phyloP scores from a whole-genome alignment of 1,140 invertebrate species.

The Himalopsyche phryganea region DNA sequence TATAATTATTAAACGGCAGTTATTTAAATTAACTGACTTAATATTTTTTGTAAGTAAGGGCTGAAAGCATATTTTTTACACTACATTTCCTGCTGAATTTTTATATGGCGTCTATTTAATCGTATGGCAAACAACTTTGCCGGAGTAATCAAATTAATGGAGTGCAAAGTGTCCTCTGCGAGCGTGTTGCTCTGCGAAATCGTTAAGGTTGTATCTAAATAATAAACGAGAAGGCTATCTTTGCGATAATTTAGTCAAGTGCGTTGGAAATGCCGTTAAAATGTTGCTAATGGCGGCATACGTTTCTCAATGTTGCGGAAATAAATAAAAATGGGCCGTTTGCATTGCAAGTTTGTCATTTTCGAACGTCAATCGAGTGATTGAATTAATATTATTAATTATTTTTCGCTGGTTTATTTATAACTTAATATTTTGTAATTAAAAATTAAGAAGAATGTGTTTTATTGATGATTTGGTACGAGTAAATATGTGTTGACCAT shows the following conservation, averaged over 20 bases:
- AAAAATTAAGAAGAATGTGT: too few relatives aligned
- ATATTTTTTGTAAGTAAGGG: too few relatives aligned
- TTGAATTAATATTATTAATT: too few relatives aligned
- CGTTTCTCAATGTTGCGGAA: background rate
- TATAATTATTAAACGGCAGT: too few relatives aligned
- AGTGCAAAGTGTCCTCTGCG: background rate
- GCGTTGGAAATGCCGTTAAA: background rate
- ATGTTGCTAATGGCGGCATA: background rate
- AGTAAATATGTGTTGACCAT: too few relatives aligned
- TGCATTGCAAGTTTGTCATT: background rate
- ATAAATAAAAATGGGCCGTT: background rate
- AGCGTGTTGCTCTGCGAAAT: background rate
- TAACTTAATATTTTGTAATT: too few relatives aligned
- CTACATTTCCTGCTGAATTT: background rate
- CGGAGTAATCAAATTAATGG: background rate
- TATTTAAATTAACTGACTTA: too few relatives aligned
- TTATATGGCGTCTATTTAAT: background rate
- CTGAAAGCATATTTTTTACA: too few relatives aligned
- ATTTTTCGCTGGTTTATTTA: too few relatives aligned
- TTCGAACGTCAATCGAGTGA: too few relatives aligned
- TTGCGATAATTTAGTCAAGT: conserved; percentile 1
- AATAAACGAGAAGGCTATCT: background rate
- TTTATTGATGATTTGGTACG: too few relatives aligned
- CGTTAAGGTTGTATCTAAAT: conserved; percentile 1
- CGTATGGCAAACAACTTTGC: background rate